Base-by-base conservation (phyloP, 2,113 vertebrate species). In the Centropus unirufus region DNA sequence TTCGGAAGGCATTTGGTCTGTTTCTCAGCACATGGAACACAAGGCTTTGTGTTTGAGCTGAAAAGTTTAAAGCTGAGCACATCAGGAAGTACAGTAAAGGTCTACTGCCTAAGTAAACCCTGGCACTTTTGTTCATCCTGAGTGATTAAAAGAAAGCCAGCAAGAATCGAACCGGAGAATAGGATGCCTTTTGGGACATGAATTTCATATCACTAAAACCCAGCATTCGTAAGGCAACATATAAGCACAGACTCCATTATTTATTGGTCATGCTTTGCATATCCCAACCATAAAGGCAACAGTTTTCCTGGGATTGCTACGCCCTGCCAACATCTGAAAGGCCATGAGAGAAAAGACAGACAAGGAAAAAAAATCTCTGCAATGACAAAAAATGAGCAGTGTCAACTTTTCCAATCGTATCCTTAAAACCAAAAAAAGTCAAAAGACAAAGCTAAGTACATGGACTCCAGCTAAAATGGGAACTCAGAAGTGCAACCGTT, bases 1-100 rank as follows among this genome's bases (percentile, higher is more conserved):
- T 62, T 34, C 95, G 93, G 85, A 87, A 91, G 59, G 47, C 47
- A 29, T 44, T 72, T 83, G 88, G 64, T 3, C 64, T 58, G 51
- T 30, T 90, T 44, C 51, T 73, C 36, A 85, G 86, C 36, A 69
- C 66, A 68, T 1, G 11, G 62, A 54, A 89, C 58, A 51, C 8
- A 10, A 39, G 36, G 47, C 61, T 91, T 93, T n/a, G 14, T 26
- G 36, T 3, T 11, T 70, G 58, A 87, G 59, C 44, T 64, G 36
- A 59, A 69, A 79, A 83, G 67, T 42, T 87, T 83, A 66, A 91
- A 80, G 84, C 18, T 2, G 7, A 82, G 73, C 18, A 1, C 24
- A 52, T 68, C 66, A 40, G 75, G 59, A 83, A 59, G 39, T 6
- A 39, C 17, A 62, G 36, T 3, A 62, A 30, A 58, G 19, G 16